A percentile compares a stretch with the other conserved stretches of the same genome.
Evolutionary conservation across 1,140 invertebrate species (phyloP).

Genomic region (Panulirus ornatus): DNA sequence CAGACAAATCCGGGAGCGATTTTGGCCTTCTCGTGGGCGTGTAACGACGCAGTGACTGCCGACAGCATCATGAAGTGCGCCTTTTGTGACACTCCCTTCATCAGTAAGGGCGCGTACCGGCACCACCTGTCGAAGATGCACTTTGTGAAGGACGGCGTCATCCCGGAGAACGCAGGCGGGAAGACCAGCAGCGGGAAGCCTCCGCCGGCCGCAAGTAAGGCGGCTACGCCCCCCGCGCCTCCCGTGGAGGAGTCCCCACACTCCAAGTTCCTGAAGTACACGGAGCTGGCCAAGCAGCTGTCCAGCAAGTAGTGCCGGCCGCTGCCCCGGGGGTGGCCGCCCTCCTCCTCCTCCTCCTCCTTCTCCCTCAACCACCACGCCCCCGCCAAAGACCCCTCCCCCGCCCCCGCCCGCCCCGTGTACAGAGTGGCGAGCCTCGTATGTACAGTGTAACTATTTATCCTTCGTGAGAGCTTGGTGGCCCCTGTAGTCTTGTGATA

Average conservation of each 20-base stretch:
- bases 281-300: conserved; percentile 96
- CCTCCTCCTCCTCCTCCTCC: too few species aligned
- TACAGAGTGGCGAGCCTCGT: conserved; percentile 68
- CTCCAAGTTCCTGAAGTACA: conserved; percentile 98
- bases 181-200: conserved; percentile 77
- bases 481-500: conserved; percentile 72
- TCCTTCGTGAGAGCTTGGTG: conserved; percentile 73
- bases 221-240: conserved; percentile 75
- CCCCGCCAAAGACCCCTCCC: conserved; percentile 60
- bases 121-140: conserved; percentile 98
- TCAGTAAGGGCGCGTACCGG: conserved; percentile 96
- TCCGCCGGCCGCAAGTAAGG: conserved; percentile 79
- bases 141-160: conserved; percentile 94
- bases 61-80: conserved; percentile 93
- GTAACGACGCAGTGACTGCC: conserved; percentile 90
- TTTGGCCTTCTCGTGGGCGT: conserved; percentile 94
- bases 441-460: conserved; percentile 74
- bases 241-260: conserved; percentile 92
- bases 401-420: conserved; percentile 65
- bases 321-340: conserved; percentile 42
- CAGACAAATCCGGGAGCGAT: conserved; percentile 86
- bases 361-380: too few species aligned
- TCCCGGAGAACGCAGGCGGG: conserved; percentile 83
- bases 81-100: conserved; percentile 97
- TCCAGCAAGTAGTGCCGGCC: conserved; percentile 89